Conservation (phyloP, 1,140 invertebrate genomes). For the Pemphigus obesinymphae region DNA sequence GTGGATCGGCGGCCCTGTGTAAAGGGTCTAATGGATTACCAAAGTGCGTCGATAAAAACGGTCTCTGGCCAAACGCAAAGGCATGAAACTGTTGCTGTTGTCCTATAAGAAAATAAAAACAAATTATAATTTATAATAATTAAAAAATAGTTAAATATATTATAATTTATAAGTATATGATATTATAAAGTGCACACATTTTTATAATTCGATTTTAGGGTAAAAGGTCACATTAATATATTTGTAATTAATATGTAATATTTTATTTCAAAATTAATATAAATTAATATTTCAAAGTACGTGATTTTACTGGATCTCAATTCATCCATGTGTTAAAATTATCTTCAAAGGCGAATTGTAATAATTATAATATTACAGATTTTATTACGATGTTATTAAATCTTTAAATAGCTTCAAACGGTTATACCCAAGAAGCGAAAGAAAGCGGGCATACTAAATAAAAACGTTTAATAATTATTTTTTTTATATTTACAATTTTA, state of each 20-base stretch:
- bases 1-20: conserved; percentile 61
- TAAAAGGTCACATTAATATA: too few relatives aligned
- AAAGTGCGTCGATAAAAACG: conserved; percentile 70
- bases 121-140: background rate
- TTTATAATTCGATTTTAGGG: too few relatives aligned
- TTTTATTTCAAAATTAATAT: background rate
- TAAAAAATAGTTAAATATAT: too few relatives aligned
- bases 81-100: conserved; percentile 85
- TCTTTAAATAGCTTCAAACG: background rate
- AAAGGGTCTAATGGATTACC: conserved; percentile 58
- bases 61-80: conserved; percentile 81
- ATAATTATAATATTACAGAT: background rate
- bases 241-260: too few relatives aligned
- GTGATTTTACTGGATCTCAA: background rate
- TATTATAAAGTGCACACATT: too few relatives aligned
- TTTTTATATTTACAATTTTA: too few relatives aligned
- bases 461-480: too few relatives aligned
- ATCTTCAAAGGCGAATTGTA: background rate
- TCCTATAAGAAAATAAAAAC: conserved; percentile 58
- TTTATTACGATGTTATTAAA: background rate
- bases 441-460: too few relatives aligned
- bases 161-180: too few relatives aligned
- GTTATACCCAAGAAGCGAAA: background rate
- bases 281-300: background rate
- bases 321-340: background rate